Conservation (phyloP, 2,113 vertebrate genomes). For the Pelobates fuscus region DNA sequence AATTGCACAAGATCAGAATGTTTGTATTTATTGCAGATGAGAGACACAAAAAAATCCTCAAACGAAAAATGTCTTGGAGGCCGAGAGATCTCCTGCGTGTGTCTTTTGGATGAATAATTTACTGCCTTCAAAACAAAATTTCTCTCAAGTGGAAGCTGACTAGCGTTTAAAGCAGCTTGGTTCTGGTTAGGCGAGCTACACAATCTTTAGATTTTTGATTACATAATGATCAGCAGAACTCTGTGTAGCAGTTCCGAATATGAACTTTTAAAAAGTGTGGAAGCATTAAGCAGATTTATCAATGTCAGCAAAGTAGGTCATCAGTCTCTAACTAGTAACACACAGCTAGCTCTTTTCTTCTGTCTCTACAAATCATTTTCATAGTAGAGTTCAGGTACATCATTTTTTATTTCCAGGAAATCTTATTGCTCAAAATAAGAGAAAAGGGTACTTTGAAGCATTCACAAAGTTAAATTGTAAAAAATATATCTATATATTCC, state of each 20-base stretch:
- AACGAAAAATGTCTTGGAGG: conserved; percentile 37
- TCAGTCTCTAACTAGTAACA: conserved; percentile 34
- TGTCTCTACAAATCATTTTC: conserved; percentile 18
- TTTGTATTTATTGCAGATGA: conserved; percentile 33
- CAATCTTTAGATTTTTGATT: conserved; percentile 33
- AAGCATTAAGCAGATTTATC: conserved; percentile 30
- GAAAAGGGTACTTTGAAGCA: conserved; percentile 5
- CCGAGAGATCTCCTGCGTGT: conserved; percentile 18
- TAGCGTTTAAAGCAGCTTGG: conserved; percentile 39
- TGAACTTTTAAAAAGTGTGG: conserved; percentile 41
- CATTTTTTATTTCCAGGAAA: conserved; percentile 18
- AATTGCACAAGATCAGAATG: conserved; percentile 29
- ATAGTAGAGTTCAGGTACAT: not conserved
- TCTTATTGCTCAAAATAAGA: conserved; percentile 17
- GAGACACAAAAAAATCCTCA: conserved; percentile 2
- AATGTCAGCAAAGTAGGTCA: conserved; percentile 50
- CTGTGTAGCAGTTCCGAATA: conserved; percentile 18
- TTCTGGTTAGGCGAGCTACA: conserved; percentile 37
- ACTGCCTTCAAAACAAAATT: conserved; percentile 34
- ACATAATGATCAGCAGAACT: conserved; percentile 41
- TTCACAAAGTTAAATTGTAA: too few species aligned
- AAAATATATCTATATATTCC: too few species aligned
- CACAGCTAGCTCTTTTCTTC: conserved; percentile 8
- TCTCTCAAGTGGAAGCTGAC: conserved; percentile 44
- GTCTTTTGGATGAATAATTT: conserved; percentile 47